These are phyloP conservation scores for Oxygymnocypris stewartii DNA, from an alignment of 2,113 vertebrate species.

Conservation along the genomic window DNA sequence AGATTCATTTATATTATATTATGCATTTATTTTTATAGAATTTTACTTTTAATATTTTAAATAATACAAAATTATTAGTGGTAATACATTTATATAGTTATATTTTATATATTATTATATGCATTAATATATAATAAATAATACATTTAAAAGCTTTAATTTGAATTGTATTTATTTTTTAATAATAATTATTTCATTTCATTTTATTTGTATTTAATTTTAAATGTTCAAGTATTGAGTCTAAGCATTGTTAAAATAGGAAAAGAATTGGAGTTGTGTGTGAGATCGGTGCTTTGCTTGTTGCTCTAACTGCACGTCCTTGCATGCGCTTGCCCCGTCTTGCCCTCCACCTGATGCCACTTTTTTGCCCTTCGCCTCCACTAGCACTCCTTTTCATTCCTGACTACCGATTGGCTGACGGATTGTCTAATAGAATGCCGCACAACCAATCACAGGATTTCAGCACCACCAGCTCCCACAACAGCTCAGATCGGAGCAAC, in stretches of 20 bases:
- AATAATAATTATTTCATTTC: no score
- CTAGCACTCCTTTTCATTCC: slow-evolving; percentile 99
- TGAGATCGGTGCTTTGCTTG: slow-evolving; percentile 67
- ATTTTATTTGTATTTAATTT: no score
- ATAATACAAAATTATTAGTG: not conserved
- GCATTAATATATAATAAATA: not conserved
- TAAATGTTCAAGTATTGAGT: not conserved
- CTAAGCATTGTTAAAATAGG: no score
- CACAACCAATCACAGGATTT: slow-evolving; percentile 99
- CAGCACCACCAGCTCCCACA: slow-evolving; percentile 99
- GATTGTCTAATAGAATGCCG: slow-evolving; percentile 99
- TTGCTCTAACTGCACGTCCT: slow-evolving; percentile 89
- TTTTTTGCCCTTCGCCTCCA: slow-evolving; percentile 97
- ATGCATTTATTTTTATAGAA: not conserved
- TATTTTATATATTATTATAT: no score
- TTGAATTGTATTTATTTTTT: no score
- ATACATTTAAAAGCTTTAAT: no score
- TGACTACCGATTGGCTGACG: slow-evolving; percentile 99
- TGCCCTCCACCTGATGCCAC: slow-evolving; percentile 88
- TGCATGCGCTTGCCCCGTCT: slow-evolving; percentile 94
- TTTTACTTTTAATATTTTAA: not conserved
- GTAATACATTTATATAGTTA: no score
- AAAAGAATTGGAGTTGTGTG: not conserved
- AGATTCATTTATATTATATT: not conserved
- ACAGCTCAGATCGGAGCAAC: slow-evolving; percentile 99